Conservation (phyloP, 2,113 vertebrate genomes). For the Capreolus pygargus region DNA sequence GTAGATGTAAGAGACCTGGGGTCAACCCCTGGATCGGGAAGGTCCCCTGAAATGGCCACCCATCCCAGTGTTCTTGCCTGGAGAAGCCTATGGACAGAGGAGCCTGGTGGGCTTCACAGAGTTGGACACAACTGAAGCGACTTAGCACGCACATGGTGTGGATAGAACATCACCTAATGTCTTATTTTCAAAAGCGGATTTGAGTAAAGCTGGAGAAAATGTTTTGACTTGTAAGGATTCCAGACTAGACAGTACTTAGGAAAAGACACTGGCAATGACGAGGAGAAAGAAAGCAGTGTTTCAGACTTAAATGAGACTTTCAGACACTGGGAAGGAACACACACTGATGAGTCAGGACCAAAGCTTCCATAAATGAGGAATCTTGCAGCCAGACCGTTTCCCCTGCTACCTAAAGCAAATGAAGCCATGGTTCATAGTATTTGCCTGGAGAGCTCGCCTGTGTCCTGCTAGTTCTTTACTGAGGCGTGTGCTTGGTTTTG, state of each 20-base stretch:
- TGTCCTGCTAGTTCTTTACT: not conserved
- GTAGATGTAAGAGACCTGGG: not conserved
- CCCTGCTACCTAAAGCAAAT: not conserved
- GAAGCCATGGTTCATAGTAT: not conserved
- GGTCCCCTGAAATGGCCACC: not conserved
- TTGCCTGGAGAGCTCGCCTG: not conserved
- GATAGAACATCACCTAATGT: not conserved
- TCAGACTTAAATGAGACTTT: not conserved
- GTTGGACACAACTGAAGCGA: not conserved
- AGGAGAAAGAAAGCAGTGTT: not conserved
- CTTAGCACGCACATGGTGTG: not conserved
- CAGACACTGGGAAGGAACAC: not conserved
- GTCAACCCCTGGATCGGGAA: not conserved
- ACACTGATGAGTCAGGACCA: not conserved
- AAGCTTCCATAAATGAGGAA: not conserved
- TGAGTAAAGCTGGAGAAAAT: not conserved
- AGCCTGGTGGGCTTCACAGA: not conserved
- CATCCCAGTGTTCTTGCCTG: not conserved
- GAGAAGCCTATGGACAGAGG: not conserved
- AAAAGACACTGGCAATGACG: not conserved
- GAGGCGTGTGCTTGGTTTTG: not conserved
- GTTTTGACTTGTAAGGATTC: not conserved
- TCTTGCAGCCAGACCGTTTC: not conserved
- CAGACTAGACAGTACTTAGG: not conserved
- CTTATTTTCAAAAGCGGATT: not conserved